Percentiles rank a stretch among this genome's conserved stretches.
Evolutionary conservation across 2,797 vertebrate genomes (phyloP).

Genomic region (Anguilla anguilla): DNA sequence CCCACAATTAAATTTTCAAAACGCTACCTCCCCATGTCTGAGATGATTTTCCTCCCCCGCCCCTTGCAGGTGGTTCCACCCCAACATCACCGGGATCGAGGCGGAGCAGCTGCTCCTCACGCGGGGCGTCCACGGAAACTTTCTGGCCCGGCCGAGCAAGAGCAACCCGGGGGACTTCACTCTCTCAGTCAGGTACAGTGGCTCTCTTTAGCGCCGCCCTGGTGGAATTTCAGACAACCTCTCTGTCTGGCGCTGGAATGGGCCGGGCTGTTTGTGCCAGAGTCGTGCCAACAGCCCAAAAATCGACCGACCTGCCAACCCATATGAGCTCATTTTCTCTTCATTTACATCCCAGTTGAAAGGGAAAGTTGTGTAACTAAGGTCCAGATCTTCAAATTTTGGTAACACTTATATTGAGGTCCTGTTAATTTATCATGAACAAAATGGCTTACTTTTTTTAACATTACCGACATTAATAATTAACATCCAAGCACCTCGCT

Average conservation of each 20-base stretch:
- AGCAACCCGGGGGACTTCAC: constrained; percentile 72
- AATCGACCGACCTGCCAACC: not conserved
- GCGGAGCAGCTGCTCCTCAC: constrained; percentile 68
- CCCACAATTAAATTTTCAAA: not conserved
- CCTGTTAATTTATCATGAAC: not conserved
- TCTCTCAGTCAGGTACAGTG: constrained; percentile 56
- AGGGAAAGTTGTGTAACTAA: not conserved
- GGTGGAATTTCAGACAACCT: not conserved
- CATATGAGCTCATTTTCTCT: not conserved
- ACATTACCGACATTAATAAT: not conserved
- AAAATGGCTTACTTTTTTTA: not conserved
- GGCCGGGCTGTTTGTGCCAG: not conserved
- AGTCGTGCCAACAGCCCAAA: not conserved
- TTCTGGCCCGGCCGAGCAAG: constrained; percentile 69
- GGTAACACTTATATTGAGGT: not conserved
- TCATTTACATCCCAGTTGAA: not conserved
- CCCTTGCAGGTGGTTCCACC: constrained; percentile 68
- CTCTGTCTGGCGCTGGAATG: not conserved
- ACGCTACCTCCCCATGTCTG: not conserved
- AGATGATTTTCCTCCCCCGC: not conserved
- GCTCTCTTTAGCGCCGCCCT: not conserved
- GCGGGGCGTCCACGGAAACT: constrained; percentile 67
- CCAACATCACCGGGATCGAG: constrained; percentile 67
- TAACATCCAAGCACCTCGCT: too few relatives aligned
- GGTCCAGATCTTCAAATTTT: not conserved